phyloP scores from a whole-genome alignment of 2,797 vertebrate species.

The Poecile montanus region DNA sequence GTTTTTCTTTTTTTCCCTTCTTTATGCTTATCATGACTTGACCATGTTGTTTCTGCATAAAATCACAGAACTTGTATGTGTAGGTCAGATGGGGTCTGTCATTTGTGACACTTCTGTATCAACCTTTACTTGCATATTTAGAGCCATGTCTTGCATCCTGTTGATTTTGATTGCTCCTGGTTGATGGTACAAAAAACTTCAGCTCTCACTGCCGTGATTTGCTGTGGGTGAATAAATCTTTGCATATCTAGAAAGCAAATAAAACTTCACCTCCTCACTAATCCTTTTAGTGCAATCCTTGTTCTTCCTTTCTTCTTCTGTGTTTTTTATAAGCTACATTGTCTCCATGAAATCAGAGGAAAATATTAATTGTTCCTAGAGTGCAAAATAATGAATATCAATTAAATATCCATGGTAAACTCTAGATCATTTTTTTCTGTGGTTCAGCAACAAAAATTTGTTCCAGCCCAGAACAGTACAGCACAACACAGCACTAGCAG shows the following conservation, averaged over 20 bases:
- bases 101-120: background rate
- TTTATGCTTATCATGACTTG: background rate
- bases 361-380: background rate
- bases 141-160: accelerated
- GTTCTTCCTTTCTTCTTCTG: background rate
- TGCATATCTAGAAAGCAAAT: background rate
- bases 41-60: background rate
- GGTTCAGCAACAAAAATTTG: background rate
- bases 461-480: background rate
- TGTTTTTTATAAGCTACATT: background rate
- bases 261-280: background rate
- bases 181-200: background rate
- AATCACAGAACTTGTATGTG: background rate
- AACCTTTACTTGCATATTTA: background rate
- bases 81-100: background rate
- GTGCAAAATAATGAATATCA: background rate
- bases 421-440: background rate
- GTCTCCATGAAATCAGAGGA: background rate
- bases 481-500: background rate
- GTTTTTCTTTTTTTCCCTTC: background rate
- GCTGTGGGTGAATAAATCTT: background rate
- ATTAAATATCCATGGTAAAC: background rate
- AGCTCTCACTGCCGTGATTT: background rate
- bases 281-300: background rate
- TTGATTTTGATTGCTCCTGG: background rate